Conservation (phyloP, 2,113 vertebrate genomes). For the Gambusia affinis region DNA sequence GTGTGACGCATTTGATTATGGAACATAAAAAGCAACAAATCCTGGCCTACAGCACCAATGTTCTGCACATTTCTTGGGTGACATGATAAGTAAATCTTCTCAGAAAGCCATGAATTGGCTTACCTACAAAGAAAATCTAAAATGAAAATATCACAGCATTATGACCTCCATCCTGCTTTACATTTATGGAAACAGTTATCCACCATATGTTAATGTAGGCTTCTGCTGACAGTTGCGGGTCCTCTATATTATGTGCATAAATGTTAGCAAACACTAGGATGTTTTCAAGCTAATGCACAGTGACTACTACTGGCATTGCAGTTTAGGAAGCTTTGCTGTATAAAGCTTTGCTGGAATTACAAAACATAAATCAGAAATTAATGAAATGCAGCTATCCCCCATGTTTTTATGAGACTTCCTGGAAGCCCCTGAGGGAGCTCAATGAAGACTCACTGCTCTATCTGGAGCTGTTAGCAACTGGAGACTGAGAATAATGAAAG, state of each 20-base stretch:
- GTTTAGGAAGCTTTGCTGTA: background rate
- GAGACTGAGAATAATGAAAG: background rate
- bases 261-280: background rate
- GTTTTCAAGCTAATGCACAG: background rate
- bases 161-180: background rate
- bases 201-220: no score
- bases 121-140: no score
- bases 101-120: no score
- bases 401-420: background rate
- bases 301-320: background rate
- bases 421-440: background rate
- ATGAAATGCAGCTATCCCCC: background rate
- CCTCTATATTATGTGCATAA: no score
- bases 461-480: background rate
- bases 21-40: background rate
- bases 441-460: background rate
- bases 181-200: background rate
- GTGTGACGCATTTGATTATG: background rate
- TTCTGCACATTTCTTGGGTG: no score
- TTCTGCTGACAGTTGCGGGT: no score
- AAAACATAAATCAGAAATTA: background rate
- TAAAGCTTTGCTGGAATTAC: background rate
- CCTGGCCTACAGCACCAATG: no score
- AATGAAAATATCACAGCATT: no score
- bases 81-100: no score